Evolutionary conservation across 2,797 vertebrate species (phyloP).

Genomic region (Falco columbarius): DNA sequence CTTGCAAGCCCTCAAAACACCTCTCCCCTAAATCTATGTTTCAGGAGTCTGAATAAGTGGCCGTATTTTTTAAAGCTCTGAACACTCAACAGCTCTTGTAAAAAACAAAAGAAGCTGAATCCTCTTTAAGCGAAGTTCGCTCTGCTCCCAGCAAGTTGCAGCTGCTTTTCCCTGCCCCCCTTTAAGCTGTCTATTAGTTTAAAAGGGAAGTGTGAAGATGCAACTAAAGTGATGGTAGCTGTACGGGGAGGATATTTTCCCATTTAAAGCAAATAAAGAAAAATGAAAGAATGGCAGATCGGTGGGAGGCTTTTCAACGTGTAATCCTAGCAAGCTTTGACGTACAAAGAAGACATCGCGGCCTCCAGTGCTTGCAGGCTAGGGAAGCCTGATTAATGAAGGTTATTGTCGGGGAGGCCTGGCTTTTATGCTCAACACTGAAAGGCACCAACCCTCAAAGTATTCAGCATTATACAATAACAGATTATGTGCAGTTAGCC

Average conservation of each 20-base stretch:
- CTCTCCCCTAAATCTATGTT: not conserved
- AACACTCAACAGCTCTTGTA: constrained; percentile 20
- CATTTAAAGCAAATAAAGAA: not conserved
- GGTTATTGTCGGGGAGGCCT: constrained; percentile 54
- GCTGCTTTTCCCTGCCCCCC: constrained; percentile 12
- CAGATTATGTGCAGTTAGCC: constrained; percentile 56
- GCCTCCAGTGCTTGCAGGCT: not conserved
- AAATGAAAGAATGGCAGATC: not conserved
- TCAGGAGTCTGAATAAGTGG: not conserved
- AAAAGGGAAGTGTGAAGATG: not conserved
- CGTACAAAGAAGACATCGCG: not conserved
- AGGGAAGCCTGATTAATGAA: constrained; percentile 66
- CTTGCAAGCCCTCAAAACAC: not conserved
- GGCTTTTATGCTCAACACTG: constrained; percentile 38
- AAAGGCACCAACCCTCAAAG: constrained; percentile 55
- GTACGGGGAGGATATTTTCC: not conserved
- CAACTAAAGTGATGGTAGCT: not conserved
- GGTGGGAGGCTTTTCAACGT: constrained; percentile 5
- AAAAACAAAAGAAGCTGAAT: constrained; percentile 36
- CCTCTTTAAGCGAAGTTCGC: not conserved
- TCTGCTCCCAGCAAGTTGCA: not conserved
- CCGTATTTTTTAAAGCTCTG: not conserved
- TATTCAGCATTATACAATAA: constrained; percentile 43
- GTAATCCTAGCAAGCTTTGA: not conserved
- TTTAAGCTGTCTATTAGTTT: not conserved